phyloP scores from a whole-genome alignment of 2,113 vertebrate genomes.

The Menidia beryllina region DNA sequence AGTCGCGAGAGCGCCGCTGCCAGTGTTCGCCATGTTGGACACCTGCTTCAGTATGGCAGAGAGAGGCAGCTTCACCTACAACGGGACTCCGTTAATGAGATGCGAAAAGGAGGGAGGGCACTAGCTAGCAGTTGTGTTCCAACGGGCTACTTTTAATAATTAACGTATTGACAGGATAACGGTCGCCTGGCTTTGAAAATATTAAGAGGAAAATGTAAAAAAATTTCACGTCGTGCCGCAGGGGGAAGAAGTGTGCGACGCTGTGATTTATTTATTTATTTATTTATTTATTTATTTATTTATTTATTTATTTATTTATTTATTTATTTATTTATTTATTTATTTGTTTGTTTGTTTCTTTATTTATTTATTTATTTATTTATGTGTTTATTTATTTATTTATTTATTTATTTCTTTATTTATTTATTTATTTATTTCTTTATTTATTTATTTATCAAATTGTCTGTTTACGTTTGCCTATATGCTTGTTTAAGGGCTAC shows the following conservation, averaged over 20 bases:
- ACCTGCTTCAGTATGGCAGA: slow-evolving; percentile 92
- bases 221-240: not conserved
- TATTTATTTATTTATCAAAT: too few relatives aligned
- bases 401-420: too few relatives aligned
- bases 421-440: too few relatives aligned
- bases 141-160: not conserved
- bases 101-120: slow-evolving; percentile 72
- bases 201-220: not conserved
- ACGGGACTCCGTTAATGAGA: slow-evolving; percentile 80
- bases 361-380: too few relatives aligned
- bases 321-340: not conserved
- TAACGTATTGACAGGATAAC: not conserved
- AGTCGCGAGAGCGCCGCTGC: slow-evolving; percentile 85
- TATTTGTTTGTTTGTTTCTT: too few relatives aligned
- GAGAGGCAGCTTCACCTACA: slow-evolving; percentile 81
- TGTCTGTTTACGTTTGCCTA: too few relatives aligned
- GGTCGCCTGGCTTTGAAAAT: not conserved
- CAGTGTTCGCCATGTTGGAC: slow-evolving; percentile 93
- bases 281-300: not conserved
- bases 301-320: not conserved
- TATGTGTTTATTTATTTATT: too few relatives aligned
- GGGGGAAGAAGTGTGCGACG: not conserved
- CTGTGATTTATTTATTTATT: not conserved
- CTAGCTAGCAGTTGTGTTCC: slow-evolving; percentile 36
- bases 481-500: too few relatives aligned